Evolutionary conservation across 30 jellyfish, hydroid and myxozoan genomes (phyloP), one percentile per base, ranked within the genome.

Genomic region (Hydractinia symbiolongicarpus): DNA sequence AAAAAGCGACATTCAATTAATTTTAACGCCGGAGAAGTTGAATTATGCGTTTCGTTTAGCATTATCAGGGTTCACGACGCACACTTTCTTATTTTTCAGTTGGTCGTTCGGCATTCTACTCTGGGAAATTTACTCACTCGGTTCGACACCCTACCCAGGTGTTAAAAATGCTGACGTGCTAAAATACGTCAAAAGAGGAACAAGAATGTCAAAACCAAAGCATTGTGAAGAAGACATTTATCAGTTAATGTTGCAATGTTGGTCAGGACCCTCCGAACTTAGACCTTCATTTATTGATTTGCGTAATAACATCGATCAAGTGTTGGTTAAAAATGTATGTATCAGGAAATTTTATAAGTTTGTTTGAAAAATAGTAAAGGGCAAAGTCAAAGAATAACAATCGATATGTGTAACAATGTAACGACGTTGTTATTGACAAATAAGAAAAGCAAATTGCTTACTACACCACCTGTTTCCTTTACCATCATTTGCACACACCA

Each of bases 91-190:
- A 30, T 30, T 58, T 11, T 64, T 13, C 40, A 64, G 74, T 13
- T 64, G 74, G 74, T 64, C 74, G 16, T 64, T n/a, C 74, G 74
- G 74, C 7, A 51, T 64, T n/a, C 74, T 64, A 9, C 74, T 64
- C 40, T 64, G 74, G 74, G 74, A 64, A 51, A 64, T 64, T 13
- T 64, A 64, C 17, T n/a, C 74, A 6, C 74, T 64, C 40, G 74
- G 74, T 6, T 64, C 74, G 4, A 51, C 74, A 64, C 74, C 74
- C 19, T 64, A 64, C 40, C 74, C 74, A 6, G 74, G 19, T 13
- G 17, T 64, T 7, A 64, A 64, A 64, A 64, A 64, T 13, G 74
- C 74, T 64, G 74, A 64, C 16, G 16, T 64, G 19, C 74, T 64
- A 44, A 64, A 13, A 7, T 64, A 64, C 16, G 1, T 64, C 19